Base-by-base conservation (phyloP, 2,113 vertebrate species). In the Ceyx cyanopectus region DNA sequence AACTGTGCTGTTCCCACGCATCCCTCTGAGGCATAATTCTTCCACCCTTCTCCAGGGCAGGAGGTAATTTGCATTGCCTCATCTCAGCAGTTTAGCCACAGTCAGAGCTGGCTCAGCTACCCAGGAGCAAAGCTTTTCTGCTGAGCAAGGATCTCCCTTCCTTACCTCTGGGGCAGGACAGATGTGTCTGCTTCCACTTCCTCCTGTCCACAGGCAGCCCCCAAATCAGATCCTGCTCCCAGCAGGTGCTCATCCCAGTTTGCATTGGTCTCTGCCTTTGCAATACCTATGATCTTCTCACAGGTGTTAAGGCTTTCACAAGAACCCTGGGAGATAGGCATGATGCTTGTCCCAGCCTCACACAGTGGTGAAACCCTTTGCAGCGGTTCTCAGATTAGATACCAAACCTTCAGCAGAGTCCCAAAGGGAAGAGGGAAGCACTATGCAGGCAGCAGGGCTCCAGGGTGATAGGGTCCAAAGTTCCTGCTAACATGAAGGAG, bases 101-200 rank as follows among this genome's bases (percentile, higher is more conserved):
- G 10, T 61, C 53, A 75, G 72, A 46, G 43, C 51, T 46, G 16
- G 43, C 79, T 92, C 8, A 0, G 51, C 69, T 23, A 12, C 26
- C 32, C 69, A 78, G 60, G 16, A 92, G 56, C 60, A 58, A 78
- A 92, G 48, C 85, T 43, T 61, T 86, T 87, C 30, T 81, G 69
- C 85, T 87, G 57, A 92, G 85, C 70, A 72, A 74, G 27, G 53
- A 46, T 20, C 16, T 63, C 51, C 51, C 51, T 67, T 30, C 11
- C 27, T 70, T 14, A 51, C 8, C 43, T 84, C 73, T 46, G 45
- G 57, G 65, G 23, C 61, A 58, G 37, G 10, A 66, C 0, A 1
- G 37, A 62, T 51, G 6, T 5, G 23, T 14, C 40, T 43, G 15
- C 32, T 70, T 87, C 53, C 41, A 22, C 8, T 17, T 62, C 23